phyloP scores from a whole-genome alignment of 1,140 invertebrate genomes.

The Aphidius gifuensis region DNA sequence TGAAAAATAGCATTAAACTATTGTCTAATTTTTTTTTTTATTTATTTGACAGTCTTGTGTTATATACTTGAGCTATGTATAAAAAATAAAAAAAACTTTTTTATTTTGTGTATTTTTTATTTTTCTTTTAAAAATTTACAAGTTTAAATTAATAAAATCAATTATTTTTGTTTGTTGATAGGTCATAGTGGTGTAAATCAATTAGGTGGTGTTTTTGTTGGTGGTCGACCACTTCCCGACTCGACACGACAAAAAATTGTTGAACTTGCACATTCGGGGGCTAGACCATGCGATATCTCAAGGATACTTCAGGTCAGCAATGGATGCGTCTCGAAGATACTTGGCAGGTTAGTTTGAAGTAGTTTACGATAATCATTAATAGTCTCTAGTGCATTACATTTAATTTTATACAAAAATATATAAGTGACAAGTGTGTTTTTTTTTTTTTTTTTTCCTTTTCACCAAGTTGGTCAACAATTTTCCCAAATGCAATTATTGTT shows the following conservation, averaged over 20 bases:
- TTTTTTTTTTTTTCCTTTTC: no score
- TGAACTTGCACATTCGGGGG: conserved; percentile 89
- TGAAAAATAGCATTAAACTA: conserved; percentile 1
- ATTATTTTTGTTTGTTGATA: conserved; percentile 42
- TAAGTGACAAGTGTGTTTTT: no score
- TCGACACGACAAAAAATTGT: conserved; percentile 93
- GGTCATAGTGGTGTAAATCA: conserved; percentile 98
- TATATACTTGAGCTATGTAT: background rate
- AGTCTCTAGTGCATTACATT: background rate
- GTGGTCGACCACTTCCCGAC: conserved; percentile 93
- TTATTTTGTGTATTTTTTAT: background rate
- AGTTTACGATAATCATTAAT: conserved; percentile 27
- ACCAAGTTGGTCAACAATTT: no score
- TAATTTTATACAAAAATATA: background rate
- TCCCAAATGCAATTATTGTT: no score
- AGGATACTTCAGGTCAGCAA: conserved; percentile 89
- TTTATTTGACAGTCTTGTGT: conserved; percentile 4
- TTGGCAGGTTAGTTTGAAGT: conserved; percentile 69
- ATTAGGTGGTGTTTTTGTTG: conserved; percentile 96
- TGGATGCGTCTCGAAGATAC: conserved; percentile 85
- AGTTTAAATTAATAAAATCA: background rate
- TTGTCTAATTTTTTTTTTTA: conserved; percentile 15
- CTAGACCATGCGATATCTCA: conserved; percentile 92
- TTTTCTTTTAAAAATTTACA: background rate
- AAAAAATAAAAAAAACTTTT: no score